Percentiles rank a stretch among this genome's conserved stretches.
These are phyloP conservation scores for Nomada goodeniana DNA, from an alignment of 2,888 invertebrate species.

Conservation along the genomic window DNA sequence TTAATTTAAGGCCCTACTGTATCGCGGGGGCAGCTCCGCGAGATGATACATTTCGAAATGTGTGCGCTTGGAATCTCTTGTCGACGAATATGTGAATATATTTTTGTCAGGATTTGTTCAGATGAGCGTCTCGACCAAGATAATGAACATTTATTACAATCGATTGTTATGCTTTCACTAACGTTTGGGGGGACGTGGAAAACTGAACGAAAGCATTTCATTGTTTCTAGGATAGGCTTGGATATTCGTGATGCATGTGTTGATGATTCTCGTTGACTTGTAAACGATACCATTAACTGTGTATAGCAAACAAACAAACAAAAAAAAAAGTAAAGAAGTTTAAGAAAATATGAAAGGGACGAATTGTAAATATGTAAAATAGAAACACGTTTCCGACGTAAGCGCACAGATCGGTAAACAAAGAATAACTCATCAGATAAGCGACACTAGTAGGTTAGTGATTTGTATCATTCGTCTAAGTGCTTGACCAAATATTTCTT, in stretches of 20 bases:
- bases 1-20: too few species aligned
- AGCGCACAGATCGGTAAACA: slow-evolving; percentile 74
- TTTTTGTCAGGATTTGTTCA: too few species aligned
- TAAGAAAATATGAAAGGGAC: slow-evolving; percentile 1
- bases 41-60: too few species aligned
- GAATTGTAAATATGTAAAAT: slow-evolving; percentile 76
- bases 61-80: too few species aligned
- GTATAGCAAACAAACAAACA: not conserved
- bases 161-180: too few species aligned
- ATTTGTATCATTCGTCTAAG: slow-evolving; percentile 71
- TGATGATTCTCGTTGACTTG: slow-evolving; percentile 34
- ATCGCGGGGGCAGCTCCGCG: too few species aligned
- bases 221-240: slow-evolving; percentile 16
- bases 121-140: too few species aligned
- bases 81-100: too few species aligned
- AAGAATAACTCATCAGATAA: slow-evolving; percentile 49
- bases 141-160: too few species aligned
- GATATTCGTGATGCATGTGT: slow-evolving; percentile 18
- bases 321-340: not conserved
- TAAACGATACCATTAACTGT: slow-evolving; percentile 34
- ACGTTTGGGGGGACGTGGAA: not conserved
- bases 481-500: slow-evolving; percentile 71
- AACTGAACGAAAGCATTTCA: slow-evolving; percentile 14
- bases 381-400: slow-evolving; percentile 71
- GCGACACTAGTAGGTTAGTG: slow-evolving; percentile 61